Conservation (phyloP, 2,113 vertebrate species). For the Mus spicilegus region DNA sequence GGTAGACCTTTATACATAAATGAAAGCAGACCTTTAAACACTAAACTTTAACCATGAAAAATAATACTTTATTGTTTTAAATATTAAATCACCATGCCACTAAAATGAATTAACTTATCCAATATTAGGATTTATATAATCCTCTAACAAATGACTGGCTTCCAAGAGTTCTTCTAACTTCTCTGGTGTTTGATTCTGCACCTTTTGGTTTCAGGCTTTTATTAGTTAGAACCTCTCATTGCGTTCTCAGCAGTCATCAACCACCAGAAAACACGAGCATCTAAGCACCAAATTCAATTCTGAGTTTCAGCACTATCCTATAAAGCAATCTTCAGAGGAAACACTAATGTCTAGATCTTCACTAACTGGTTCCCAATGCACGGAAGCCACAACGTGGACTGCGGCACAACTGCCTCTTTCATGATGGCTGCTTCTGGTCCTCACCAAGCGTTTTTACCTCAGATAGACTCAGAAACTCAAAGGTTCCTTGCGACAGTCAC, state of each 20-base stretch:
- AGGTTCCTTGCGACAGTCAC: neutral
- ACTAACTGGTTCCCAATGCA: conserved; percentile 20
- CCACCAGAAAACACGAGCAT: neutral
- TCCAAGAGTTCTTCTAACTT: neutral
- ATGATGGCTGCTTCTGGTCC: neutral
- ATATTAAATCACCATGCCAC: neutral
- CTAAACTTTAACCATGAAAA: neutral
- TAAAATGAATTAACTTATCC: neutral
- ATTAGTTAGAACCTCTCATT: neutral
- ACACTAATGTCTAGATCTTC: conserved; percentile 1
- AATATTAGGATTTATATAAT: neutral
- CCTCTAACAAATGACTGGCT: neutral
- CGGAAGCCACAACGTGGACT: neutral
- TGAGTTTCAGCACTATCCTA: neutral
- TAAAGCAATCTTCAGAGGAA: conserved; percentile 11
- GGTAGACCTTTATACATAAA: neutral
- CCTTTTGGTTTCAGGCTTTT: conserved; percentile 6
- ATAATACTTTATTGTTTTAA: neutral
- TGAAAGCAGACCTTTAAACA: neutral
- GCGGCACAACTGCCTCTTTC: neutral
- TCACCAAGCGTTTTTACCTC: neutral
- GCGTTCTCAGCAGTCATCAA: neutral
- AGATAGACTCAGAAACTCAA: conserved; percentile 48
- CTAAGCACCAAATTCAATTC: neutral
- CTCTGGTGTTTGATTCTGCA: neutral